Evolutionary conservation across 2,888 invertebrate species (phyloP), one percentile per base, ranked within the genome.

Genomic region (Orthonychiurus folsomi): DNA sequence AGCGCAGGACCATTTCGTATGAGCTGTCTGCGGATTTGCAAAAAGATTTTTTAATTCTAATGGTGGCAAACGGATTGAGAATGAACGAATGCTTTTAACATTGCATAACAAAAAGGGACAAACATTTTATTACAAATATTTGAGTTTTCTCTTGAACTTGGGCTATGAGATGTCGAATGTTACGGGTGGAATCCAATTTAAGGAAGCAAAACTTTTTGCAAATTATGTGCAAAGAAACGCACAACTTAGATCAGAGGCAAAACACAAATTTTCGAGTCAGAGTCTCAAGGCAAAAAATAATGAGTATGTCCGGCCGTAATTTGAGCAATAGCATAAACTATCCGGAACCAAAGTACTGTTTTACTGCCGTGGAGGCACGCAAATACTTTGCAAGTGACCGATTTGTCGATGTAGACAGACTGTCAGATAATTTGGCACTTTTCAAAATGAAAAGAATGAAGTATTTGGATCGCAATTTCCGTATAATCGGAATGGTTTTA

Each of bases 41-140:
- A 37, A 37, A 37, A 37, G 37, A 37, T 37, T 37, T 37, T 37
- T 37, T 37, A n/a, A n/a, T n/a, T n/a, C n/a, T n/a, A n/a, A n/a
- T n/a, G n/a, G n/a, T n/a, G n/a, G n/a, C n/a, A 37, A 37, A 15
- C 37, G 15, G 37, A 37, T 37, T 9, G 15, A 15, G 15, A 5
- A 37, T 9, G 37, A 37, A 15, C 5, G 37, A 37, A 5, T 37
- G 15, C 5, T 37, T 5, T 15, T 37, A 15, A 37, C 37, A 9
- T 15, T 37, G 15, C 9, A 37, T 37, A 15, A 37, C 15, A 15
- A 9, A 15, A 37, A 37, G 5, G 15, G 15, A 9, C 9, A 9
- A 37, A 37, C 37, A 15, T 37, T 37, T 5, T 15, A 37, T 37
- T 37, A 37, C 37, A 9, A 9, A 15, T 37, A 37, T 15, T 9